Evolutionary conservation across 2,113 vertebrate species (phyloP).

Genomic region (Sarotherodon lohbergeri): DNA sequence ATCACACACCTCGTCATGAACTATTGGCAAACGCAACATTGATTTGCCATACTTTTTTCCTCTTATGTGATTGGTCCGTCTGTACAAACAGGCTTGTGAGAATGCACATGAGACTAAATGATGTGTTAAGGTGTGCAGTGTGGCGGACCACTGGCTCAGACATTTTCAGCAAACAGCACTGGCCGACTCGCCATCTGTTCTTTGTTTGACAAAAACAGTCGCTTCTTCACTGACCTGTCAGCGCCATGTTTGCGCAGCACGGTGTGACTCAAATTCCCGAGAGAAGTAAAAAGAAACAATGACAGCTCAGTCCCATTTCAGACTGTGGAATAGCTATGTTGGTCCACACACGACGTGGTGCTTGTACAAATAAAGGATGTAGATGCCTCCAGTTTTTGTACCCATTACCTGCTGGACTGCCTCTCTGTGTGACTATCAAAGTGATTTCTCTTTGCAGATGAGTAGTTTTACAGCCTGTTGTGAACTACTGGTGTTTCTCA

Average conservation of each 20-base stretch:
- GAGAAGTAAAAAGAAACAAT: not conserved
- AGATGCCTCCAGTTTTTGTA: not conserved
- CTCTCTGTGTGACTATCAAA: not conserved
- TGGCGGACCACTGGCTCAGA: not conserved
- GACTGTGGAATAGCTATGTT: not conserved
- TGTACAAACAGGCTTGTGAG: not conserved
- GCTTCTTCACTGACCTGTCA: slow-evolving; percentile 5
- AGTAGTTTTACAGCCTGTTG: not conserved
- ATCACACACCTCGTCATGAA: not conserved
- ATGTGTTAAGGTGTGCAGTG: not conserved
- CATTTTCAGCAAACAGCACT: slow-evolving; percentile 39
- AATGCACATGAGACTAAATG: not conserved
- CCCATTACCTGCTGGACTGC: not conserved
- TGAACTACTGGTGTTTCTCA: not conserved
- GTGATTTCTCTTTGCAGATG: not conserved
- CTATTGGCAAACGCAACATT: not conserved
- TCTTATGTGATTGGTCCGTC: not conserved
- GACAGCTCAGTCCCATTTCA: not conserved
- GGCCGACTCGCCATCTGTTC: slow-evolving; percentile 58
- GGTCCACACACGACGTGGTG: not conserved
- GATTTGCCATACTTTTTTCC: not conserved
- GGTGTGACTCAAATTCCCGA: not conserved
- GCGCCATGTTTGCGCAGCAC: slow-evolving; percentile 51
- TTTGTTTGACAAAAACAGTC: slow-evolving; percentile 50
- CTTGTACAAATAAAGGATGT: not conserved